Base-by-base conservation (phyloP, 1,140 invertebrate genomes). In the Goniozus legneri region DNA sequence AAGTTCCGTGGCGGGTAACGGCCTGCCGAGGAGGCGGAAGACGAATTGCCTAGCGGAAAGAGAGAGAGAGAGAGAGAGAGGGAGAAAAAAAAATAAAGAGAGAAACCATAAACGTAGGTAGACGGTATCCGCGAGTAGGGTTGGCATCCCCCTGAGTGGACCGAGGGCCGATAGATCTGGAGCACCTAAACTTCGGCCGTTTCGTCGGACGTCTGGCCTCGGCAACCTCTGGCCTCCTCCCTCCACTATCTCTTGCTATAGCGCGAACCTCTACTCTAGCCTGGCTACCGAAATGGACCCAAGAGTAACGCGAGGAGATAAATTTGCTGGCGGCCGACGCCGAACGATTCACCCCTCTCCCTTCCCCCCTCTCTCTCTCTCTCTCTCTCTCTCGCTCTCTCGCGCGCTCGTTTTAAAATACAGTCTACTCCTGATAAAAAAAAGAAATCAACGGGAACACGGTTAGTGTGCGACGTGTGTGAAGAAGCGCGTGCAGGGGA, bases 271-370 rank as follows among this genome's bases (percentile, higher is more conserved):
- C 47, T 33, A 36, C 56, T 58, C 47, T 50, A 37, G n/a, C n/a
- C 44, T 35, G 47, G 43, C 51, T 64, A 58, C n/a, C 65, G 62
- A 68, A 69, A 69, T 65, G 60, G 60, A 68, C 64, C 58, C 56
- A 50, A 34, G 56, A 61, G 61, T 63, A 64, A 58, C 56, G 49
- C 52, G 45, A 55, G 54, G 52, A 58, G 60, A 61, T 65, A 67
- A 69, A 69, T 69, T 68, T 65, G 64, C 64, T 54, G 53, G 55
- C 40, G 47, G 56, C 47, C 36, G 44, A 19, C 38, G 39, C 47
- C 44, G 51, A 56, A 62, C 54, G 43, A 39, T 52, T 33, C 27
- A 21, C 20, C 38, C 20, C n/a, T n/a, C n/a, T n/a, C n/a, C n/a
- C n/a, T n/a, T n/a, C n/a, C n/a, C n/a, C n/a, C n/a, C n/a, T n/a